Evolutionary conservation across 2,797 vertebrate species (phyloP), one percentile per base, ranked within the genome.

Genomic region (Lepus townsendii): DNA sequence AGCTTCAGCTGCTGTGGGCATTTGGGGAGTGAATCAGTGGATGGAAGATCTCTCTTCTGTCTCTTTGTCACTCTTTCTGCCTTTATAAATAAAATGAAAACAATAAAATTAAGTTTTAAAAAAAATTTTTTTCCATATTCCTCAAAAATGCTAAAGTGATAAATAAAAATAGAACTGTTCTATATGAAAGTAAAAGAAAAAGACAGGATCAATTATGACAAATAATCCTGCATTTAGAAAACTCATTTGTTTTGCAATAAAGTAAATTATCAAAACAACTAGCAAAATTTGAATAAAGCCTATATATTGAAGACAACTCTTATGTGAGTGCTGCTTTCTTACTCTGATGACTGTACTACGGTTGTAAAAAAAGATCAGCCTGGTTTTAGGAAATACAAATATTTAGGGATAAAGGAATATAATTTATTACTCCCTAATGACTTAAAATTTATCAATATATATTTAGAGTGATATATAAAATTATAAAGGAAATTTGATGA

Each of bases 281-380:
- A 57, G 19, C 16, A 86, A 87, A 72, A 78, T 47, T 27, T 65
- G 16, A 72, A 62, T 68, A 78, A 90, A 24, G 0, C 68, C 22
- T 27, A 4, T 32, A 52, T 9, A 32, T 60, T 72, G 86, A 5
- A 82, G 2, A 83, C 7, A 65, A 38, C 2, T 35, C 13, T 62
- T 63, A 20, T 22, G 22, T 79, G 32, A 80, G 68, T 62, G 2
- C 54, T 17, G 54, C 16, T 57, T 57, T 57, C 54, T 57, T 57
- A 42, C 35, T 68, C 85, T 83, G 4, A 63, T 63, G 24, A 62
- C 47, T 78, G 5, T 3, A 52, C 27, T 50, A 0, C 78, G 12
- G 30, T 32, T 90, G 8, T 72, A 13, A 75, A 84, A 47, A 91
- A 91, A 91, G 14, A 93, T 72, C 80, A 84, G 30, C 26, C 8